Percentiles rank a stretch among this genome's conserved stretches.
phyloP scores from a whole-genome alignment of 2,113 vertebrate genomes.

The Potamarius usumacintae region DNA sequence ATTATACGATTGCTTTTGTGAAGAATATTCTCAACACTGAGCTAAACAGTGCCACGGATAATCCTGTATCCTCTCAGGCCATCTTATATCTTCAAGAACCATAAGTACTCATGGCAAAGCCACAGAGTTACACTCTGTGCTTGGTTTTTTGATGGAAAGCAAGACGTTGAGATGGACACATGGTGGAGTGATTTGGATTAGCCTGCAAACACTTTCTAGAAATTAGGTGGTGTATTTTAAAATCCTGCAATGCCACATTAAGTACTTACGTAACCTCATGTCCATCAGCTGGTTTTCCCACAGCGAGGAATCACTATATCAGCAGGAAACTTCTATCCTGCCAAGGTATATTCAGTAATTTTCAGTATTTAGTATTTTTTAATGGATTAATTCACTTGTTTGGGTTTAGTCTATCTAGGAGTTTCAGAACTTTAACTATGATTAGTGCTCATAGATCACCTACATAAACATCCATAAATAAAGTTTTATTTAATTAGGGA shows the following conservation, averaged over 20 bases:
- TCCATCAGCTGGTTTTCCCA: conserved; percentile 92
- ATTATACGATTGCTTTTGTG: conserved; percentile 93
- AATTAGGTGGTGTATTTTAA: background rate
- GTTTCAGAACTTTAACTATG: background rate
- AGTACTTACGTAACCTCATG: conserved; percentile 65
- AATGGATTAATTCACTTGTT: background rate
- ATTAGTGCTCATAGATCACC: background rate
- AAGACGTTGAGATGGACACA: background rate
- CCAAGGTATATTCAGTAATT: conserved; percentile 63
- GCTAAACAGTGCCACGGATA: conserved; percentile 96
- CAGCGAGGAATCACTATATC: conserved; percentile 93
- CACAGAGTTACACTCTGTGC: background rate
- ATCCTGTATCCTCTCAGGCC: conserved; percentile 86
- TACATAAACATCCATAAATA: background rate
- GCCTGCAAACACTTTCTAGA: background rate
- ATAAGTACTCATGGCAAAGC: background rate
- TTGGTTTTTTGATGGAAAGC: background rate
- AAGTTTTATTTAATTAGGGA: background rate
- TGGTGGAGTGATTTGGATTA: background rate
- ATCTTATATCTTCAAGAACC: background rate
- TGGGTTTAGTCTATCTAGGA: background rate
- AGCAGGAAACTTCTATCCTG: conserved; percentile 96
- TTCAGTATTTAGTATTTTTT: background rate
- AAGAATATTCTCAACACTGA: conserved; percentile 91
- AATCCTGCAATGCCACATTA: background rate